Conservation (phyloP, 2,888 invertebrate genomes). For the Byasa hedistus region DNA sequence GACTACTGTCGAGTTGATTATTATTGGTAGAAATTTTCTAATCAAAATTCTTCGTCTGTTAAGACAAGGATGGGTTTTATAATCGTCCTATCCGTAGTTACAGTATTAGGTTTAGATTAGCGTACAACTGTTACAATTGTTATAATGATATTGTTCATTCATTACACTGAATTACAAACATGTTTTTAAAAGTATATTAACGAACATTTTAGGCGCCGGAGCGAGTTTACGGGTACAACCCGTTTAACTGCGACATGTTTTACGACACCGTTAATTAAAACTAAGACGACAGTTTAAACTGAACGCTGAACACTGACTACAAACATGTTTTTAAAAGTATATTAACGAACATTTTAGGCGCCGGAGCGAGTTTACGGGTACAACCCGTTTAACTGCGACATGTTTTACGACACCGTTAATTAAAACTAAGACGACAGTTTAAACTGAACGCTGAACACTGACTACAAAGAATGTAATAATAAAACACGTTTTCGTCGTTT, state of each 20-base stretch:
- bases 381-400: slow-evolving; percentile 26
- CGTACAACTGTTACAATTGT: neutral
- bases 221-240: slow-evolving; percentile 16
- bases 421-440: slow-evolving; percentile 29
- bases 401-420: slow-evolving; percentile 30
- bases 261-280: slow-evolving; percentile 30
- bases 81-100: neutral
- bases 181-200: slow-evolving; percentile 15
- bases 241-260: slow-evolving; percentile 30
- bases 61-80: too few species aligned
- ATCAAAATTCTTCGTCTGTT: too few species aligned
- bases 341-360: slow-evolving; percentile 25
- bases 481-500: neutral
- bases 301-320: slow-evolving; percentile 16
- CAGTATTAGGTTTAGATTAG: too few species aligned
- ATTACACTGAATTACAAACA: neutral
- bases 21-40: too few species aligned
- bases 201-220: slow-evolving; percentile 20
- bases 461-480: slow-evolving; percentile 28
- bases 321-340: slow-evolving; percentile 7
- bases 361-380: slow-evolving; percentile 17
- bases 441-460: slow-evolving; percentile 25
- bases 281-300: slow-evolving; percentile 28
- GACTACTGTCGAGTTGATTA: too few species aligned
- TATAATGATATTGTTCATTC: neutral